These are phyloP conservation scores for Terrapene triunguis DNA, from an alignment of 2,113 vertebrate genomes.

Conservation along the genomic window DNA sequence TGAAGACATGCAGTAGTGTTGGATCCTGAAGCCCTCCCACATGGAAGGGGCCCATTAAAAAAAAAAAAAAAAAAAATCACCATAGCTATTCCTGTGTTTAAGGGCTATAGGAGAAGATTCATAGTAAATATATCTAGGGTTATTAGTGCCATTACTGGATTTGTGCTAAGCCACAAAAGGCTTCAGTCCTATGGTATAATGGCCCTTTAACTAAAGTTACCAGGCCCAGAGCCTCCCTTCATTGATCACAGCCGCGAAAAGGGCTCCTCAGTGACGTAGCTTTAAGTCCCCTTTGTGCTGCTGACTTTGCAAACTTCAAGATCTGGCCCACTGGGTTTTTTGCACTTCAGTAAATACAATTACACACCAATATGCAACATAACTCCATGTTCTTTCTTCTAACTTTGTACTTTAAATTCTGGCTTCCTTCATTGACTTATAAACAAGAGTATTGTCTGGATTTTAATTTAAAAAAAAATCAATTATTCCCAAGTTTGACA, in stretches of 20 bases:
- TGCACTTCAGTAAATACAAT: background rate
- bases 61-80: background rate
- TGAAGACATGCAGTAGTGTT: background rate
- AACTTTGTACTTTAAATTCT: background rate
- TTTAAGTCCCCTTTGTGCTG: accelerated
- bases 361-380: accelerated
- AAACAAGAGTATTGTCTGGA: accelerated
- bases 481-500: background rate
- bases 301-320: background rate
- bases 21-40: background rate
- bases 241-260: accelerated
- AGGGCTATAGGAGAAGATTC: background rate
- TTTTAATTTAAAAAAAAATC: background rate
- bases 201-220: background rate
- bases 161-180: background rate
- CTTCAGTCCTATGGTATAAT: background rate
- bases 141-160: background rate
- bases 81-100: background rate
- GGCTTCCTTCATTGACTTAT: background rate
- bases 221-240: too few relatives aligned
- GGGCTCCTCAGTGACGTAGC: background rate
- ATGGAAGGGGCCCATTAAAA: background rate
- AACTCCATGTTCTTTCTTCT: background rate
- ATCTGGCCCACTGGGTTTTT: background rate
- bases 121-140: background rate